Base-by-base conservation (phyloP, 2,888 invertebrate species). In the Acanthosepion lycidas region DNA sequence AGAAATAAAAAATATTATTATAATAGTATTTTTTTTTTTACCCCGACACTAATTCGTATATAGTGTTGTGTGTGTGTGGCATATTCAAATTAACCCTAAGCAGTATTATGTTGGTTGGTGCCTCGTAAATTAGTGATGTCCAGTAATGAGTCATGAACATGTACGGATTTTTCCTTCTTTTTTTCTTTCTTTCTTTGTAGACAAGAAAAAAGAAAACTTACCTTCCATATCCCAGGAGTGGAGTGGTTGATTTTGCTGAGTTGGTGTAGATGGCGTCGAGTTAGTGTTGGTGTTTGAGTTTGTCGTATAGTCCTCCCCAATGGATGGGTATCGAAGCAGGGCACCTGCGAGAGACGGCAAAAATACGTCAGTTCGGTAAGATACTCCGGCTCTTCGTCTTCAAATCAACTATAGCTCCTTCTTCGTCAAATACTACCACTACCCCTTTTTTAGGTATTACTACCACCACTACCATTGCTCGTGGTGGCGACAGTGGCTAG, bases 291-390 rank as follows among this genome's bases (percentile, higher is more conserved):
- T 78, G 33, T 15, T 33, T 18, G 78, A 33, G 15, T 78, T n/a
- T 78, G 78, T n/a, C n/a, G 78, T 78, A 78, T 78, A 78, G 78
- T 78, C 78, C 78, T n/a, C 78, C 18, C 78, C 78, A 15, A 33
- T 78, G 9, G n/a, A 78, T 23, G 78, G n/a, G 9, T 78, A n/a
- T 78, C 78, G 78, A 33, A n/a, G 78, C 78, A 78, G 78, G 78
- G 78, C 78, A 78, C 78, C 78, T 78, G 78, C 78, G 78, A 78
- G 78, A 78, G 78, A 78, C 78, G 78, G 78, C 78, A 78, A 78
- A 78, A 78, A 33, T 78, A 78, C 78, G 78, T 78, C 78, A 78
- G n/a, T 33, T 12, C 78, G 78, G 78, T 78, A 78, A 78, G 78
- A 78, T n/a, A 78, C 78, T 78, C 78, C 78, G 78, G 23, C 78